Conservation (phyloP, 2,113 vertebrate genomes). For the Zootoca vivipara region DNA sequence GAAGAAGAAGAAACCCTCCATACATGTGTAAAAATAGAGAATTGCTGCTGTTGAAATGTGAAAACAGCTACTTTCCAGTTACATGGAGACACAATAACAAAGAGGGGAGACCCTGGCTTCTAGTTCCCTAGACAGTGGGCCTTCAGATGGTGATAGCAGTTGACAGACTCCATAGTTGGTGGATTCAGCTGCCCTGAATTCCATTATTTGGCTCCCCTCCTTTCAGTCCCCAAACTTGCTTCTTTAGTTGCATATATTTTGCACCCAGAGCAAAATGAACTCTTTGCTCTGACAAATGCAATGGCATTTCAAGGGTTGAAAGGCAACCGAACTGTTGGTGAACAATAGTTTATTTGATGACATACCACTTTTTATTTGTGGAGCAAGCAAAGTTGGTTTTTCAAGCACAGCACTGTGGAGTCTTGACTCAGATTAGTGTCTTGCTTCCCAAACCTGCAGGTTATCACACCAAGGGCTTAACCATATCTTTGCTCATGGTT, state of each 20-base stretch:
- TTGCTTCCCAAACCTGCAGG: neutral
- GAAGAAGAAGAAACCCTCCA: neutral
- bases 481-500: too few species aligned
- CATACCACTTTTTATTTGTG: neutral
- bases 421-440: neutral
- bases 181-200: too few species aligned
- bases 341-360: neutral
- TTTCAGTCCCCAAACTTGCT: neutral
- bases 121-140: neutral
- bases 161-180: neutral
- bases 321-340: neutral
- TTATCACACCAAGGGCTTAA: neutral
- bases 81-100: neutral
- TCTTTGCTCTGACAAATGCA: neutral
- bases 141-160: neutral
- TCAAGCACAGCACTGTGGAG: neutral
- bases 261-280: neutral
- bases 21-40: conserved; percentile 22
- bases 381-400: neutral
- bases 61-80: conserved; percentile 20
- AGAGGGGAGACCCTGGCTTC: neutral
- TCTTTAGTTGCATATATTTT: neutral
- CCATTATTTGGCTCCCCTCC: neutral
- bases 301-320: neutral
- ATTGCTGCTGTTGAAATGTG: conserved; percentile 27